Evolutionary conservation across 23 tunicate genomes (phyloP), one percentile per base, ranked within the genome.

Genomic region (Ascidia mentula): DNA sequence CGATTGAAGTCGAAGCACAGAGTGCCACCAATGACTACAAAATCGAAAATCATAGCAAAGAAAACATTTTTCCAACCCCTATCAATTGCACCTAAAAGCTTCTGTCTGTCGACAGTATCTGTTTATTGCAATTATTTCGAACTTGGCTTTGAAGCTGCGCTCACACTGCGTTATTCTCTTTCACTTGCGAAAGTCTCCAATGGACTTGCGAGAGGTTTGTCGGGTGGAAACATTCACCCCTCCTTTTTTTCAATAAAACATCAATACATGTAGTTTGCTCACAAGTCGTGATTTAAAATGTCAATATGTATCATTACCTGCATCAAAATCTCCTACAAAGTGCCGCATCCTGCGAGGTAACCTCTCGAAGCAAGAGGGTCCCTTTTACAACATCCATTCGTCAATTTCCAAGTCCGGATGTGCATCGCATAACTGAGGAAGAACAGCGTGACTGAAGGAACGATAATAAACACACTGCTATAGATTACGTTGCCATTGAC

Each of bases 1-100:
- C 94, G 18, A 89, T 72, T 1, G 94, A 36, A 20, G 79, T 38
- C 94, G 88, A 89, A n/a, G 94, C 87, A 38, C 88, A 38, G 1
- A 88, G 94, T 6, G 94, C 94, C 22, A 89, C 87, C 65, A 78
- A 18, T 30, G 94, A 84, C 88, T 83, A 83, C n/a, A n/a, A n/a
- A n/a, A n/a, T n/a, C n/a, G n/a, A n/a, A n/a, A n/a, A n/a, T n/a
- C 17, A 15, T 45, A 15, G 18, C 17, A 45, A 15, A 15, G 17
- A 15, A 15, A 17, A 15, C n/a, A n/a, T n/a, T n/a, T n/a, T n/a
- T n/a, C n/a, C n/a, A n/a, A n/a, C n/a, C n/a, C n/a, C n/a, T n/a
- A 15, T 45, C 17, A 17, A 45, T 45, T 45, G 60, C 60, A 45
- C 18, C 17, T 45, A n/a, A n/a, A n/a, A n/a, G n/a, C n/a, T n/a